Conservation (phyloP, 2,113 vertebrate species). For the Pedetes capensis region DNA sequence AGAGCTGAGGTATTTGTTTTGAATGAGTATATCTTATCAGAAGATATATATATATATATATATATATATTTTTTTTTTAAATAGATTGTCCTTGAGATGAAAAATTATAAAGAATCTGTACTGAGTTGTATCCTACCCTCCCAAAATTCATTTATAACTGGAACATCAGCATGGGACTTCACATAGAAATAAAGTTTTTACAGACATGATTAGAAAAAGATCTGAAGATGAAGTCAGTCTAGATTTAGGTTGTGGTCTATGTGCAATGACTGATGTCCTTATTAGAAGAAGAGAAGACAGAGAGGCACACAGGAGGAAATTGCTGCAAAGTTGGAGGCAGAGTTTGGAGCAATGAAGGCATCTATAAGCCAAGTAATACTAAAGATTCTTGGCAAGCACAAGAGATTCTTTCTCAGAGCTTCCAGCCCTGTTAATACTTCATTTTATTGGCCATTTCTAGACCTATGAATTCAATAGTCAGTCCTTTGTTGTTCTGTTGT, state of each 20-base stretch:
- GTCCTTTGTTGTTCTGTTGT: background rate
- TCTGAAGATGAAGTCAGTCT: background rate
- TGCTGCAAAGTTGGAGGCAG: background rate
- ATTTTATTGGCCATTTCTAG: background rate
- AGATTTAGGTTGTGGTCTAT: background rate
- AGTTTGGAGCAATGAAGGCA: background rate
- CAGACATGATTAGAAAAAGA: background rate
- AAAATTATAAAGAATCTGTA: background rate
- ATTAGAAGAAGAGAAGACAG: background rate
- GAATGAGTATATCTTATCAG: background rate
- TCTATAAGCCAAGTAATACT: background rate
- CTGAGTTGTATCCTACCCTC: background rate
- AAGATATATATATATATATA: no score
- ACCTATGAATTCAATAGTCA: background rate
- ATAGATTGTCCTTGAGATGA: background rate
- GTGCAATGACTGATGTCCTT: background rate
- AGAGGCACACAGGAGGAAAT: background rate
- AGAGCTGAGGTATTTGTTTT: conserved; percentile 6
- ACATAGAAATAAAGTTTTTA: background rate
- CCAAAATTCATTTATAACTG: background rate
- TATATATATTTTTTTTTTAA: no score
- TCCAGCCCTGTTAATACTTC: no score
- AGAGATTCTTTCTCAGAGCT: background rate
- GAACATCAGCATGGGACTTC: background rate
- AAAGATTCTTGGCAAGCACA: background rate